Evolutionary conservation across 2,888 invertebrate species (phyloP).

Genomic region (Gnatocerus cornutus): DNA sequence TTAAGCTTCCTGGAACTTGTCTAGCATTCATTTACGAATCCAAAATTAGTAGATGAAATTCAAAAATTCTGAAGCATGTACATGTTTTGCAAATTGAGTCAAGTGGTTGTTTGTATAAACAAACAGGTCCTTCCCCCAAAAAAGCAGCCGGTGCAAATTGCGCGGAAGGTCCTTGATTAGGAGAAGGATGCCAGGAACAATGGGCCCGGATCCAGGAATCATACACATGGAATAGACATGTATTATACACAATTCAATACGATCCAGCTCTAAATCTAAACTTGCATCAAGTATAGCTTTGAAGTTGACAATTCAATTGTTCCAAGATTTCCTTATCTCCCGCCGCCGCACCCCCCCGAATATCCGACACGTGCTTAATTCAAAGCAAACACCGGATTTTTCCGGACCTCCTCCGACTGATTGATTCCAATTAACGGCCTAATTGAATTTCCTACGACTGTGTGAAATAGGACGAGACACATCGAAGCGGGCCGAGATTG

Average conservation of each 20-base stretch:
- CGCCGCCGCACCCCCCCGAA: slow-evolving; percentile 42
- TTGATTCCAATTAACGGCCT: slow-evolving; percentile 65
- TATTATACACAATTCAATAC: slow-evolving; percentile 67
- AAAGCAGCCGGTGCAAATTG: slow-evolving; percentile 57
- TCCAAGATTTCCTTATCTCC: slow-evolving; percentile 63
- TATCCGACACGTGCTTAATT: slow-evolving; percentile 35
- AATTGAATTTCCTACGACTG: slow-evolving; percentile 64
- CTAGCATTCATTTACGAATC: too few relatives aligned
- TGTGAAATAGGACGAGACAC: slow-evolving; percentile 64
- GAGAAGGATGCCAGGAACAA: slow-evolving; percentile 63
- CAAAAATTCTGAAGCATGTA: too few relatives aligned
- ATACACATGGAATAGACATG: slow-evolving; percentile 69
- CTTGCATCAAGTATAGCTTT: slow-evolving; percentile 67
- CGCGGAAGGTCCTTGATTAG: slow-evolving; percentile 65
- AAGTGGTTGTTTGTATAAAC: too few relatives aligned
- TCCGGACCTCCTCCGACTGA: slow-evolving; percentile 46
- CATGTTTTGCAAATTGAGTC: too few relatives aligned
- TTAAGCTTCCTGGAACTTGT: too few relatives aligned
- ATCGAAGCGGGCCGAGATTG: slow-evolving; percentile 64
- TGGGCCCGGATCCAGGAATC: slow-evolving; percentile 68
- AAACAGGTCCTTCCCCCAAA: neutral
- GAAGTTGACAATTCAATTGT: slow-evolving; percentile 69
- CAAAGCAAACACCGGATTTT: slow-evolving; percentile 19
- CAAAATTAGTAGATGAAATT: too few relatives aligned
- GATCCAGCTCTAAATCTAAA: slow-evolving; percentile 64